These are phyloP conservation scores for Agriopis aurantiaria DNA, from an alignment of 2,888 invertebrate genomes.

Conservation along the genomic window DNA sequence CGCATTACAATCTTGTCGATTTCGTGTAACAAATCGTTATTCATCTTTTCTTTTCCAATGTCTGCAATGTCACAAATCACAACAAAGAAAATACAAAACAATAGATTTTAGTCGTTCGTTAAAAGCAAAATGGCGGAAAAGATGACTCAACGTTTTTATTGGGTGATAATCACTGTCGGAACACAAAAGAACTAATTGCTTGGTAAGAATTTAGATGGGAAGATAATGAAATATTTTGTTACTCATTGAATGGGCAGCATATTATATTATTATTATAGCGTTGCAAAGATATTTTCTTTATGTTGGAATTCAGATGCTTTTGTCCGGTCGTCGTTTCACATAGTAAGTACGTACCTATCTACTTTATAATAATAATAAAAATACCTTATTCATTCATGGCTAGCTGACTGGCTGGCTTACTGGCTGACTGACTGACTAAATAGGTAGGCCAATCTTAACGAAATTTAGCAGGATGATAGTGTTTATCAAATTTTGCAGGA, in stretches of 20 bases:
- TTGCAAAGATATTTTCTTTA: neutral
- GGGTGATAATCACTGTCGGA: slow-evolving; percentile 32
- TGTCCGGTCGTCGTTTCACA: too few species aligned
- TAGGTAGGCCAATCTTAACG: too few species aligned
- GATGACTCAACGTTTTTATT: slow-evolving; percentile 41
- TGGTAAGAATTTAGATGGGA: slow-evolving; percentile 16
- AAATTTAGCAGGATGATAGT: too few species aligned
- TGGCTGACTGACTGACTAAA: too few species aligned
- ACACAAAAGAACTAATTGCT: slow-evolving; percentile 34
- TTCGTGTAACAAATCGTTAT: too few species aligned
- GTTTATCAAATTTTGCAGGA: too few species aligned
- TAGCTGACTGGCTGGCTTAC: too few species aligned
- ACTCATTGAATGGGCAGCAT: neutral
- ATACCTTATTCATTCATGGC: too few species aligned
- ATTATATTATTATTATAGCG: neutral
- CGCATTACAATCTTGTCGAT: too few species aligned
- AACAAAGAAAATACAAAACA: slow-evolving; percentile 34
- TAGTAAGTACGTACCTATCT: too few species aligned
- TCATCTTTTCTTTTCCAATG: neutral
- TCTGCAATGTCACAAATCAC: slow-evolving; percentile 13
- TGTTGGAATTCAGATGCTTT: neutral
- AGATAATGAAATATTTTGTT: slow-evolving; percentile 12
- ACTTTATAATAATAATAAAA: too few species aligned
- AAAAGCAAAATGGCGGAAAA: slow-evolving; percentile 35
- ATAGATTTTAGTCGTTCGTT: slow-evolving; percentile 21